Percentiles rank a stretch among this genome's conserved stretches.
Conservation (phyloP, 2,113 vertebrate species). For the Proteles cristata region DNA sequence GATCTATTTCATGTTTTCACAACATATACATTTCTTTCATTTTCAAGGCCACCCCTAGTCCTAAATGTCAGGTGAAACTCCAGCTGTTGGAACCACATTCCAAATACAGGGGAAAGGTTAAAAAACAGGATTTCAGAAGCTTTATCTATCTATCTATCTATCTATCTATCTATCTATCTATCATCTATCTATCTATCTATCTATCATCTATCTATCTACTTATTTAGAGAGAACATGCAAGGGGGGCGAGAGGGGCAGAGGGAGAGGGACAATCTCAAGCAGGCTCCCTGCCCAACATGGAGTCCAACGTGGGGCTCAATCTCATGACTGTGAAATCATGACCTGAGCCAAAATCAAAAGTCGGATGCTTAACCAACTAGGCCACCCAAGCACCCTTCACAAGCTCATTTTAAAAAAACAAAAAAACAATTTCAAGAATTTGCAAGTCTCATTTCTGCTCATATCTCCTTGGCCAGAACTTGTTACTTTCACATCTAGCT, state of each 20-base stretch:
- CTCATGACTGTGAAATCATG: too few relatives aligned
- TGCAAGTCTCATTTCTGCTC: background rate
- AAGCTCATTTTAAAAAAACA: background rate
- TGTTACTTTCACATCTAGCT: slow-evolving; percentile 8
- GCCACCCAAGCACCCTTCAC: background rate
- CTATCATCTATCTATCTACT: too few relatives aligned
- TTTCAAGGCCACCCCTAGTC: background rate
- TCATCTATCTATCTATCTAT: too few relatives aligned
- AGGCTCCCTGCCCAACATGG: too few relatives aligned
- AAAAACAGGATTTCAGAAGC: background rate
- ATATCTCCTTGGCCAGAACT: background rate
- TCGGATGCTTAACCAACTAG: too few relatives aligned
- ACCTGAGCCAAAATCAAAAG: too few relatives aligned
- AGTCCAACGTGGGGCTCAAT: too few relatives aligned
- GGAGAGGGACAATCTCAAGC: too few relatives aligned
- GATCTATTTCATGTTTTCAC: background rate
- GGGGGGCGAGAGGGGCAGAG: too few relatives aligned
- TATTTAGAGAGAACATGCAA: too few relatives aligned
- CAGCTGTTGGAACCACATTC: background rate
- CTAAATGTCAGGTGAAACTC: background rate
- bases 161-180: too few relatives aligned
- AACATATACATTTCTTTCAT: background rate
- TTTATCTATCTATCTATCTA: too few relatives aligned
- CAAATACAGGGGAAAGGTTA: background rate
- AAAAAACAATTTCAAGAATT: background rate